A percentile compares a stretch with the other conserved stretches of the same genome.
These are phyloP conservation scores for Neotoxoptera formosana DNA, from an alignment of 1,140 invertebrate species.

Conservation along the genomic window DNA sequence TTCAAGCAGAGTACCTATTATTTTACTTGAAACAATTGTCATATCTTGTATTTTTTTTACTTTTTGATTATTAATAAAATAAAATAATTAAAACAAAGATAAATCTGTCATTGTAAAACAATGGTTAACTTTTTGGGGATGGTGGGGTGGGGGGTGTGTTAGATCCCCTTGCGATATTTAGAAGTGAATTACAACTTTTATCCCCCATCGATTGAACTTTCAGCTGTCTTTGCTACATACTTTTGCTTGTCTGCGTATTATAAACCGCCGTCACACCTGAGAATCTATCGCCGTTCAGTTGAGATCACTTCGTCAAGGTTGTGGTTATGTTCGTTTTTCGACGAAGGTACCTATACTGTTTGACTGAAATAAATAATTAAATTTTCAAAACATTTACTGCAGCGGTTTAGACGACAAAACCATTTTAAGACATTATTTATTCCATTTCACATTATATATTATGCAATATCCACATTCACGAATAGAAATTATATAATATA, in stretches of 20 bases:
- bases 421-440: neutral
- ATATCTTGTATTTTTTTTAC: too few species aligned
- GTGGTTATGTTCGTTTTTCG: neutral
- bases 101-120: too few species aligned
- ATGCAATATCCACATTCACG: neutral
- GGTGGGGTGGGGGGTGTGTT: too few species aligned
- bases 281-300: neutral
- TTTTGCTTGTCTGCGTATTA: neutral
- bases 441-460: neutral
- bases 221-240: neutral
- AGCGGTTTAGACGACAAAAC: neutral
- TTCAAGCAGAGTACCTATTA: too few species aligned
- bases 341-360: neutral
- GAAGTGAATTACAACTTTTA: too few species aligned
- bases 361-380: neutral
- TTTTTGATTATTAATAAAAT: too few species aligned
- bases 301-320: constrained; percentile 12
- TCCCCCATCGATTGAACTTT: neutral
- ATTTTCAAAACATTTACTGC: neutral
- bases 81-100: too few species aligned
- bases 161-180: too few species aligned
- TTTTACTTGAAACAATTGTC: too few species aligned
- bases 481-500: constrained; percentile 8
- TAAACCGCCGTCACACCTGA: neutral
- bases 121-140: too few species aligned